Base-by-base conservation (phyloP, 2,113 vertebrate genomes). In the Scartelaos histophorus region DNA sequence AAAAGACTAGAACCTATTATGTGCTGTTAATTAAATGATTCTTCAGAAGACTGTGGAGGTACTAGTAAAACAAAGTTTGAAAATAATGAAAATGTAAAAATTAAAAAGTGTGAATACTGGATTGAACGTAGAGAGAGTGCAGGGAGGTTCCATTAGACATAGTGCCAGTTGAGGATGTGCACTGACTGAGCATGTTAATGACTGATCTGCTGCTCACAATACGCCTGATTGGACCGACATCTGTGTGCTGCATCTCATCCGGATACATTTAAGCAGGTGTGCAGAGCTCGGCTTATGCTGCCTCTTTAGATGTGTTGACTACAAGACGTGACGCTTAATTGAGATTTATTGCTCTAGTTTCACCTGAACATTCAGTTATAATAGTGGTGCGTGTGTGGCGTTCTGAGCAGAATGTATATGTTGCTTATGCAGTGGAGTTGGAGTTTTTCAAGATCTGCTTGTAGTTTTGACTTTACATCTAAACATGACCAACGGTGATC, bases 221-320 rank as follows among this genome's bases (percentile, higher is more conserved):
- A 34, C 61, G 34, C 61, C 29, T 64, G 61, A 64, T 64, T 64
- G 61, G 61, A 17, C 61, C 43, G 61, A 64, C 34, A 64, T 34
- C 61, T 64, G 61, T 38, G 19, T 64, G 34, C 15, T 17, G 58
- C 16, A 2, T 38, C 17, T 64, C 61, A 21, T 64, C 61, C 61
- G 34, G 61, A 38, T 38, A 64, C 61, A 64, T 64, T 64, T 64
- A 64, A 64, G 61, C 61, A 64, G 61, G 61, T 64, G 61, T 64
- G 17, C 17, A 17, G 34, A 43, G 61, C 61, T 64, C 17, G 17
- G 61, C 61, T 64, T 64, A 64, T 64, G 61, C 29, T 64, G 34
- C 34, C 34, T 38, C 61, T 64, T 64, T 35, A 64, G 61, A 64
- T 38, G 34, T 64, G 61, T 64, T 43, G 34, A 35, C 61, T 64